Conservation (phyloP, 2,113 vertebrate species). For the Ardeotis arabs region DNA sequence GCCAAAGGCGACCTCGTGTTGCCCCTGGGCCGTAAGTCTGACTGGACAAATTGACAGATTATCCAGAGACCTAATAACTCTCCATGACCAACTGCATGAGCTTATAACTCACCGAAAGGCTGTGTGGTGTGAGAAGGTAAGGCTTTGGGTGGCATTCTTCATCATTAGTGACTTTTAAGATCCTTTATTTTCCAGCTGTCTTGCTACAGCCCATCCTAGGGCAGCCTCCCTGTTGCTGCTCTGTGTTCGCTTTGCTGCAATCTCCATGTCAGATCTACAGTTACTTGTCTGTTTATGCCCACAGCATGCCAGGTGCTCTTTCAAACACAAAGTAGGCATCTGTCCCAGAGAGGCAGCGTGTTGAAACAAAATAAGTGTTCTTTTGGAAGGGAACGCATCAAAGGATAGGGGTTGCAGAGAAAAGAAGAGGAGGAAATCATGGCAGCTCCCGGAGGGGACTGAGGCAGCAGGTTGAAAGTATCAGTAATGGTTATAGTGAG, state of each 20-base stretch:
- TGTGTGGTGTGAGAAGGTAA: constrained; percentile 63
- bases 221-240: not conserved
- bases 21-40: not conserved
- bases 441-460: not conserved
- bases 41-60: constrained; percentile 2
- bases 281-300: constrained; percentile 5
- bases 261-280: not conserved
- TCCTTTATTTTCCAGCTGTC: not conserved
- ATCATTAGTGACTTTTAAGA: not conserved
- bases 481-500: not conserved
- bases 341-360: not conserved
- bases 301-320: not conserved
- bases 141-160: not conserved
- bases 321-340: not conserved
- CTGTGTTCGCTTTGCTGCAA: not conserved
- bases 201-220: fast-evolving
- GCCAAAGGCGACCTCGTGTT: not conserved
- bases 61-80: not conserved
- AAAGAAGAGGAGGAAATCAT: not conserved
- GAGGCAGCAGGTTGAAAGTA: not conserved
- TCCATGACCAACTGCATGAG: constrained; percentile 44
- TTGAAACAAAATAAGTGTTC: not conserved
- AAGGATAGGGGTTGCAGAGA: not conserved
- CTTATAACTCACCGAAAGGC: not conserved
- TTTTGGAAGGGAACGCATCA: not conserved